Evolutionary conservation across 2,113 vertebrate species (phyloP).

Genomic region (Cheirogaleus medius): DNA sequence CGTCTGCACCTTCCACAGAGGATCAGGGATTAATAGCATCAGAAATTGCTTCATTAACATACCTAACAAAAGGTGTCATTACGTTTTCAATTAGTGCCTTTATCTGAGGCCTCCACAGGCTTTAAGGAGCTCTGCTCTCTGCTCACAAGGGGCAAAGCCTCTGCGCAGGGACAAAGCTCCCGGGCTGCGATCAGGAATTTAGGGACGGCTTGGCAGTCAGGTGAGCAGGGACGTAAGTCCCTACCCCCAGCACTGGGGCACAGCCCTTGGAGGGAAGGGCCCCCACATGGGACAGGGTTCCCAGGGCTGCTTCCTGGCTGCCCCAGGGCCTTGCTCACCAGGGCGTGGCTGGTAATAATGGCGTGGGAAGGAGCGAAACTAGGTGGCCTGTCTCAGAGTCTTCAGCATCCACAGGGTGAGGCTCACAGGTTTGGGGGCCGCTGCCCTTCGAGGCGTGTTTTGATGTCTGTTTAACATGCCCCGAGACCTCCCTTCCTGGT

Average conservation of each 20-base stretch:
- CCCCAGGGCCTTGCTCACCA: background rate
- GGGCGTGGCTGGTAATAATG: fast-evolving
- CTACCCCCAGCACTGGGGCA: fast-evolving
- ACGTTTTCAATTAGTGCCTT: background rate
- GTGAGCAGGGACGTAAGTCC: too few species aligned
- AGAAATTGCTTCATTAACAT: background rate
- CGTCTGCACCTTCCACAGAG: background rate
- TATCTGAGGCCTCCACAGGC: background rate
- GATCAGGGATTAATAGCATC: background rate
- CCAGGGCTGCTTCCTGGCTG: background rate
- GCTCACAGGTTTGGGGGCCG: fast-evolving
- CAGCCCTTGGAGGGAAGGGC: fast-evolving
- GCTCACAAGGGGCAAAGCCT: background rate
- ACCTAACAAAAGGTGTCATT: background rate
- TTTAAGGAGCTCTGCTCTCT: background rate
- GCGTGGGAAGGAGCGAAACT: background rate
- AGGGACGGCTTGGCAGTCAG: background rate
- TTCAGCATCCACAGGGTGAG: background rate
- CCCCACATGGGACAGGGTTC: fast-evolving
- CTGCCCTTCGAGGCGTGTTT: fast-evolving
- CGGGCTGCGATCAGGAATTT: fast-evolving
- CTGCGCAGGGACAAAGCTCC: background rate
- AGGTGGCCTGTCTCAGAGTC: too few species aligned
- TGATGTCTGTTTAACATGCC: fast-evolving
- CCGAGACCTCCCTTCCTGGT: fast-evolving